These are phyloP conservation scores for Drosophila pallidifrons DNA, from an alignment of 1,140 invertebrate genomes.

Conservation along the genomic window DNA sequence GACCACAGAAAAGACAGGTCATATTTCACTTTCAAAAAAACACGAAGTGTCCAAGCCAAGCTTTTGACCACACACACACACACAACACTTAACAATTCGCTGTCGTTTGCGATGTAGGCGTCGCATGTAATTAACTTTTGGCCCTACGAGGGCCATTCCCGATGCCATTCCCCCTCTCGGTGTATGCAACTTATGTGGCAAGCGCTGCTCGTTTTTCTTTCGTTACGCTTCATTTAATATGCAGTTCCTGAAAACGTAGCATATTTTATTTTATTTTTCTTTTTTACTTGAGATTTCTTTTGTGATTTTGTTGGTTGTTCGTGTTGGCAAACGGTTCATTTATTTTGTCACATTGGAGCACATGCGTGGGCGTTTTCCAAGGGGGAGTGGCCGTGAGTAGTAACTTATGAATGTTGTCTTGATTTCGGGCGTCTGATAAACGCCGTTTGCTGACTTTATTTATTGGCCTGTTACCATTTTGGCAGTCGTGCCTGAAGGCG, in stretches of 20 bases:
- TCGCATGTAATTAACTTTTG: constrained; percentile 75
- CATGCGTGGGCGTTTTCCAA: constrained; percentile 46
- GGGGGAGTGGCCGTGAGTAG: constrained; percentile 37
- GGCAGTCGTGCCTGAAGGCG: constrained; percentile 57
- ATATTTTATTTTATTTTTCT: constrained; percentile 25
- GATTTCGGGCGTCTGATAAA: constrained; percentile 63
- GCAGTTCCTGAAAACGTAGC: constrained; percentile 63
- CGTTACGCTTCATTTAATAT: constrained; percentile 78
- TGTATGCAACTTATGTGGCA: constrained; percentile 42
- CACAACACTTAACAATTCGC: constrained; percentile 48
- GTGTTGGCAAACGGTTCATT: constrained; percentile 66
- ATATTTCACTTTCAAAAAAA: constrained; percentile 62
- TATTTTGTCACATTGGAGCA: constrained; percentile 70
- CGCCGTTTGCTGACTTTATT: constrained; percentile 71
- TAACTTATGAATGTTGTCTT: constrained; percentile 44
- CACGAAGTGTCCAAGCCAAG: constrained; percentile 14
- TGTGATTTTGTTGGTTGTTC: constrained; percentile 31
- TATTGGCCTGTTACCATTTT: constrained; percentile 69
- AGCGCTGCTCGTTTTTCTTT: constrained; percentile 39
- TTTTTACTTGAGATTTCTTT: constrained; percentile 6
- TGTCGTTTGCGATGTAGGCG: constrained; percentile 68
- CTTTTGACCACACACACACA: constrained; percentile 60
- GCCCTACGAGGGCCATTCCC: constrained; percentile 47
- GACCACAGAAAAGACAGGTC: constrained; percentile 55
- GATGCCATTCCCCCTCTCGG: neutral